These are phyloP conservation scores for Leptosomus discolor DNA, from an alignment of 2,113 vertebrate genomes.

Conservation along the genomic window DNA sequence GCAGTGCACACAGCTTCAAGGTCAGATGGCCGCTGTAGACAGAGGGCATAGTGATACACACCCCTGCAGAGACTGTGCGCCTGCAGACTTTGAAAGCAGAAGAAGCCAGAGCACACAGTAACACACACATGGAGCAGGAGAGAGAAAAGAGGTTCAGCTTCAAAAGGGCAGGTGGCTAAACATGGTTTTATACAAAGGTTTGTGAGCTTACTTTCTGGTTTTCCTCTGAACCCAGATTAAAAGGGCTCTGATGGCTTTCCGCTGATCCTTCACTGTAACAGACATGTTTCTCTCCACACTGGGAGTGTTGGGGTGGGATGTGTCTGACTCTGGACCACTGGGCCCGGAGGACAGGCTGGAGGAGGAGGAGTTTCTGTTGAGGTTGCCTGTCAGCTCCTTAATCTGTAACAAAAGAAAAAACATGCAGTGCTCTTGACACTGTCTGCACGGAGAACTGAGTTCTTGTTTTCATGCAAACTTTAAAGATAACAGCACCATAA, in stretches of 20 bases:
- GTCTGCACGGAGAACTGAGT: not conserved
- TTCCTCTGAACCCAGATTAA: constrained; percentile 93
- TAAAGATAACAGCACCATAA: not conserved
- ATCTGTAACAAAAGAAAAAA: constrained; percentile 80
- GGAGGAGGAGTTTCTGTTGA: constrained; percentile 88
- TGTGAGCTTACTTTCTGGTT: constrained; percentile 85
- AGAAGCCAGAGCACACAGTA: not conserved
- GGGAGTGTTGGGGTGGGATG: constrained; percentile 81
- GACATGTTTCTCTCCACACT: constrained; percentile 74
- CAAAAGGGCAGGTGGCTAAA: not conserved
- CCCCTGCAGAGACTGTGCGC: not conserved
- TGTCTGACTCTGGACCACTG: constrained; percentile 87
- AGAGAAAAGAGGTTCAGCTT: not conserved
- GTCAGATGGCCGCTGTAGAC: not conserved
- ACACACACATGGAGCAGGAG: not conserved
- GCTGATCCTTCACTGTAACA: constrained; percentile 81
- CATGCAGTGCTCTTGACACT: not conserved
- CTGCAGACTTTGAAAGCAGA: not conserved
- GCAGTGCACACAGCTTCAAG: not conserved
- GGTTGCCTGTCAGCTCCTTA: constrained; percentile 95
- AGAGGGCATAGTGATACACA: accelerated
- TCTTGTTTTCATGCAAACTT: not conserved
- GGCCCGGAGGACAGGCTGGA: constrained; percentile 90
- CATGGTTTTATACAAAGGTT: not conserved
- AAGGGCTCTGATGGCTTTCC: constrained; percentile 89